Conservation (phyloP, 2,888 invertebrate species). For the Cephus nigrinus region DNA sequence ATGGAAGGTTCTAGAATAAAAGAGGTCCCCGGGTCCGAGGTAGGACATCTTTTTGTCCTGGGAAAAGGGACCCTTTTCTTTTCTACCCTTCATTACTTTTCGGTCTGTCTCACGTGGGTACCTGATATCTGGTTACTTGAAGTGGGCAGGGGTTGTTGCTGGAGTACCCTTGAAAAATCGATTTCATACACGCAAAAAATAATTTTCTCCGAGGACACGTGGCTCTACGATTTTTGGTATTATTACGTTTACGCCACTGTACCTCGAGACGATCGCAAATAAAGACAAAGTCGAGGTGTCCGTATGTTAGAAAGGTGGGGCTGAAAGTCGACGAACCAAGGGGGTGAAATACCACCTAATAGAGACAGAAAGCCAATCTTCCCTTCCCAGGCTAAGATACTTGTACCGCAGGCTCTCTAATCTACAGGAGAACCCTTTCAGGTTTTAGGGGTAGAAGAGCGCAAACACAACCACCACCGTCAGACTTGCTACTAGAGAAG, state of each 20-base stretch:
- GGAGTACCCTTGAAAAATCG: not conserved
- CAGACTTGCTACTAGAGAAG: not conserved
- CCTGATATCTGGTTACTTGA: not conserved
- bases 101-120: not conserved
- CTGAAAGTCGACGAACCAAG: slow-evolving; percentile 4
- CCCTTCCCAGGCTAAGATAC: slow-evolving; percentile 36
- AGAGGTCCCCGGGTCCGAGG: not conserved
- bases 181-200: not conserved
- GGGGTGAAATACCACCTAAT: slow-evolving; percentile 31
- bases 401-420: slow-evolving; percentile 46
- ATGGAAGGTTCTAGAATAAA: not conserved
- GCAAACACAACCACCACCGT: slow-evolving; percentile 43
- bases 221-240: not conserved
- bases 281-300: slow-evolving; percentile 26
- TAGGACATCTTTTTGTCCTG: not conserved
- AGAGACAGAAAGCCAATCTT: slow-evolving; percentile 50
- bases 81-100: not conserved
- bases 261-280: slow-evolving; percentile 30
- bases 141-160: not conserved
- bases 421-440: slow-evolving; percentile 58
- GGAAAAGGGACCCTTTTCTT: not conserved
- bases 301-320: slow-evolving; percentile 8
- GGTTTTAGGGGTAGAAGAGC: slow-evolving; percentile 48
- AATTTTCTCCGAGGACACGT: too few species aligned
- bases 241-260: slow-evolving; percentile 10